A percentile compares a stretch with the other conserved stretches of the same genome.
Conservation (phyloP, 2,113 vertebrate species). For the Leptosomus discolor region DNA sequence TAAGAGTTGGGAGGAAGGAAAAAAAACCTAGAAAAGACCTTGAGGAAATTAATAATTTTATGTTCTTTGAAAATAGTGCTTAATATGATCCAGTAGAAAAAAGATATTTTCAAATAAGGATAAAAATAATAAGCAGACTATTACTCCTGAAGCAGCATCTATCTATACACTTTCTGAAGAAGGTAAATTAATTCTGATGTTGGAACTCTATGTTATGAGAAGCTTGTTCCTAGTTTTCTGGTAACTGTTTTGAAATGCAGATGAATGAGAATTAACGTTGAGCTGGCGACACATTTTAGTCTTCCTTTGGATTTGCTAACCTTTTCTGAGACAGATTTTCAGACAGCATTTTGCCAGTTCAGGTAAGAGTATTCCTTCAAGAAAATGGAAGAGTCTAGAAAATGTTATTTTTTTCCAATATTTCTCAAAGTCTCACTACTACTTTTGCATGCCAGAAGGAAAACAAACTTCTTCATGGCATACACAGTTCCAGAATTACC, state of each 20-base stretch:
- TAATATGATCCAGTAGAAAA: neutral
- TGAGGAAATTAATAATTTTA: neutral
- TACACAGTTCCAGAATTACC: neutral
- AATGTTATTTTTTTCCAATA: neutral
- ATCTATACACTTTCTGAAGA: neutral
- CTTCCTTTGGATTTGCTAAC: neutral
- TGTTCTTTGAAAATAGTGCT: neutral
- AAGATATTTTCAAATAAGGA: neutral
- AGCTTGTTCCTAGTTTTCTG: neutral
- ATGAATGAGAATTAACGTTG: neutral
- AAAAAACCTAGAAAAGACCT: neutral
- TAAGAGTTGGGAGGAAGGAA: neutral
- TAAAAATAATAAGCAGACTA: neutral
- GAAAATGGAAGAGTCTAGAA: neutral
- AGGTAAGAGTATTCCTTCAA: neutral
- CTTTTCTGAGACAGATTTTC: neutral
- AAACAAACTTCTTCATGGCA: neutral
- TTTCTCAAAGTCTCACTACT: neutral
- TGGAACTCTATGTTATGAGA: neutral
- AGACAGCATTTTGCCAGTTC: neutral
- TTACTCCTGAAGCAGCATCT: neutral
- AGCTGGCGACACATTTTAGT: neutral
- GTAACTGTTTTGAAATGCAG: neutral
- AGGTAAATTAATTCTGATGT: neutral
- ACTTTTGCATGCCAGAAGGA: neutral